These are phyloP conservation scores for Rhynchomys soricoides DNA, from an alignment of 2,113 vertebrate species.

Conservation along the genomic window DNA sequence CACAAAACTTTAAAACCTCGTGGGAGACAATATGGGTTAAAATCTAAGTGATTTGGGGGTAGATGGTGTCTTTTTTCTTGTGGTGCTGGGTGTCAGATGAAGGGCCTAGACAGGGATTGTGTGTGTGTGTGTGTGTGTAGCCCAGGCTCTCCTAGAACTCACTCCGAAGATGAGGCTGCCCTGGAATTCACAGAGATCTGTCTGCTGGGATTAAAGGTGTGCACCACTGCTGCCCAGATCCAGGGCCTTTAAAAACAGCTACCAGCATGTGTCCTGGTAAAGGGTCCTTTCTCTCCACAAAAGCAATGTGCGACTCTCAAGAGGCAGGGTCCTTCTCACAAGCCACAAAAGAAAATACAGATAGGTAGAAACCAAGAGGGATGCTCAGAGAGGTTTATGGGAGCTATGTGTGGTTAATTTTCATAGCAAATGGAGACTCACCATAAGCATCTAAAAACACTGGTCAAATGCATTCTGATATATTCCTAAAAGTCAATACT, in stretches of 20 bases:
- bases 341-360: not conserved
- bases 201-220: no score
- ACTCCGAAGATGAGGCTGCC: no score
- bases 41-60: not conserved
- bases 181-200: no score
- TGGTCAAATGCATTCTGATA: not conserved
- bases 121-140: not conserved
- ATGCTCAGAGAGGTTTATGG: not conserved
- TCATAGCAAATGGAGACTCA: not conserved
- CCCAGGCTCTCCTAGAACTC: no score
- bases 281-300: not conserved
- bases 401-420: not conserved
- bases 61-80: not conserved
- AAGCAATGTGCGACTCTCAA: not conserved
- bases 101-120: not conserved
- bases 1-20: not conserved
- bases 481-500: not conserved
- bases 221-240: no score
- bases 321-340: not conserved
- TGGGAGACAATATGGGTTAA: not conserved
- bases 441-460: not conserved
- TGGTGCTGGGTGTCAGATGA: not conserved
- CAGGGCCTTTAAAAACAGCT: not conserved
- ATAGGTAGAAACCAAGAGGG: not conserved
- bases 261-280: not conserved